Base-by-base conservation (phyloP, 2,888 invertebrate species). In the Agriopis marginaria region DNA sequence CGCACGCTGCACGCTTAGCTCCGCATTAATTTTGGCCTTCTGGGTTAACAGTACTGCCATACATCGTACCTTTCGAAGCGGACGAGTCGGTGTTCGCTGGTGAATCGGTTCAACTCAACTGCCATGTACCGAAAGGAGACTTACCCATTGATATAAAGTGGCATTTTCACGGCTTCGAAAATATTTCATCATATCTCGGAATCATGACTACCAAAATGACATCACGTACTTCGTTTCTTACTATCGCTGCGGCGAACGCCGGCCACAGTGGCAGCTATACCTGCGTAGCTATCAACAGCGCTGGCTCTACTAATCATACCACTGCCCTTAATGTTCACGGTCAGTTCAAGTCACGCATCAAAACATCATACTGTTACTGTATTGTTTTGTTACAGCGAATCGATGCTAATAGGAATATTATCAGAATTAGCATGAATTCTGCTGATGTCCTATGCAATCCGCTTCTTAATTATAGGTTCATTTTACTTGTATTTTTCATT, bases 231-330 rank as follows among this genome's bases (percentile, higher is more conserved):
- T 97, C 97, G 86, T 96, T 96, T 74, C 91, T 97, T 71, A 96
- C 96, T 71, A 97, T 97, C 81, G 96, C 96, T 80, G 94, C 96
- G 66, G 95, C 96, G 68, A 95, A 95, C 78, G 96, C 96, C 42
- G 94, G 95, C 71, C 97, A 97, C 86, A 96, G 96, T 74, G 97
- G 97, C 76, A 95, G 95, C 84, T 97, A 97, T 84, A 97, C 96
- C 74, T 97, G 98, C 88, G 95, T 96, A 76, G 97, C 97, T 47
- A 93, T 94, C 74, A 97, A 97, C 92, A 93, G 88, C 79, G 97
- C 97, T 74, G 97, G 97, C 80, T 94, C 91, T 71, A 94, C 95
- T 82, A 96, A 96, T 84, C 95, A 96, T 88, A 95, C 96, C 81
- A 95, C 97, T 95, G 88, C 90, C 86, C 89, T 92, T 85, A 94